These are phyloP conservation scores for Sycophila sp. DNA, from an alignment of 1,140 invertebrate genomes.

Conservation along the genomic window DNA sequence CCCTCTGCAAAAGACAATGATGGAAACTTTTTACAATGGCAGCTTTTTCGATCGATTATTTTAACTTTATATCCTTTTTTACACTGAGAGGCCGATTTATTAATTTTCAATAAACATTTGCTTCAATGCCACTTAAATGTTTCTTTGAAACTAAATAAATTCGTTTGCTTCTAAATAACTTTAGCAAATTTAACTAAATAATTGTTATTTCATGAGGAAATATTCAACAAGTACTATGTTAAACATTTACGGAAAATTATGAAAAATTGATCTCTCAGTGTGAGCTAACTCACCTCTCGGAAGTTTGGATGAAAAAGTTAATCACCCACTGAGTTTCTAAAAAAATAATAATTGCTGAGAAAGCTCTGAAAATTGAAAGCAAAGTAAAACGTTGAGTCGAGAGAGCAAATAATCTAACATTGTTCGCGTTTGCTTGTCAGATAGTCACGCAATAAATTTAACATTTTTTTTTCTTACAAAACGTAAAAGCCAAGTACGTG, in stretches of 20 bases:
- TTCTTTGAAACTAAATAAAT: no score
- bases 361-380: conserved; percentile 52
- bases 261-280: no score
- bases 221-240: conserved; percentile 61
- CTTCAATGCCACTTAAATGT: no score
- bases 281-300: no score
- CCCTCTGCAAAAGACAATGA: conserved; percentile 54
- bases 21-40: conserved; percentile 24
- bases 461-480: conserved; percentile 64
- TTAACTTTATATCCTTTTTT: conserved; percentile 10
- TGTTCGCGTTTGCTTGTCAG: background rate
- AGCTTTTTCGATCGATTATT: background rate
- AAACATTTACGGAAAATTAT: no score
- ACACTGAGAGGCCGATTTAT: background rate
- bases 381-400: background rate
- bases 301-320: conserved; percentile 63
- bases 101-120: no score
- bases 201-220: background rate
- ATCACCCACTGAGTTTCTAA: conserved; percentile 66
- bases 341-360: conserved; percentile 61
- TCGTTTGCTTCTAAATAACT: no score
- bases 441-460: conserved; percentile 55
- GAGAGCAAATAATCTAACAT: background rate
- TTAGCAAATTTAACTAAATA: no score
- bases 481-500: conserved; percentile 63